phyloP scores from a whole-genome alignment of 2,888 invertebrate genomes.

The Oscheius sp. region DNA sequence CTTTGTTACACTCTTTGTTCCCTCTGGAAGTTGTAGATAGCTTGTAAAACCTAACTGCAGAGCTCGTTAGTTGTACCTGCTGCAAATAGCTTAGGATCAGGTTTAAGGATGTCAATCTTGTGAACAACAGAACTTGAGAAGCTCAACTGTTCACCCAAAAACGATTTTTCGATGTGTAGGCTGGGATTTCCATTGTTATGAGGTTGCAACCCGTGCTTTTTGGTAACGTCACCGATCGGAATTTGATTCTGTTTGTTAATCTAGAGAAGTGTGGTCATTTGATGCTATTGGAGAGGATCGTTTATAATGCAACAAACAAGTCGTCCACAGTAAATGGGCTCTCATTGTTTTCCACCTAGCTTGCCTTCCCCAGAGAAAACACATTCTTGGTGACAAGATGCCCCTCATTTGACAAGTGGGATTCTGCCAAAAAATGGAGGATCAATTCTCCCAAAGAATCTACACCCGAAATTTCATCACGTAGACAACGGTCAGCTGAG shows the following conservation, averaged over 20 bases:
- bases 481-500: not conserved
- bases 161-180: no score
- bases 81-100: not conserved
- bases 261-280: not conserved
- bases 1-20: no score
- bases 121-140: not conserved
- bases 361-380: conserved; percentile 1
- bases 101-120: not conserved
- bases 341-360: conserved; percentile 23
- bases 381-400: conserved; percentile 22
- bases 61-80: not conserved
- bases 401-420: conserved; percentile 21
- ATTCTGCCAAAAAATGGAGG: conserved; percentile 18
- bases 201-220: not conserved
- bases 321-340: no score
- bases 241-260: not conserved
- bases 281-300: not conserved
- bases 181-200: not conserved
- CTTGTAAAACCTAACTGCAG: no score
- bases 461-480: not conserved
- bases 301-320: no score
- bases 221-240: not conserved
- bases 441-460: conserved; percentile 11
- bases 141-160: not conserved
- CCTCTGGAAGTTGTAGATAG: no score